Percentiles rank a stretch among this genome's conserved stretches.
Evolutionary conservation across 2,113 vertebrate species (phyloP).

Genomic region (Boulengeromyrus knoepffleri): DNA sequence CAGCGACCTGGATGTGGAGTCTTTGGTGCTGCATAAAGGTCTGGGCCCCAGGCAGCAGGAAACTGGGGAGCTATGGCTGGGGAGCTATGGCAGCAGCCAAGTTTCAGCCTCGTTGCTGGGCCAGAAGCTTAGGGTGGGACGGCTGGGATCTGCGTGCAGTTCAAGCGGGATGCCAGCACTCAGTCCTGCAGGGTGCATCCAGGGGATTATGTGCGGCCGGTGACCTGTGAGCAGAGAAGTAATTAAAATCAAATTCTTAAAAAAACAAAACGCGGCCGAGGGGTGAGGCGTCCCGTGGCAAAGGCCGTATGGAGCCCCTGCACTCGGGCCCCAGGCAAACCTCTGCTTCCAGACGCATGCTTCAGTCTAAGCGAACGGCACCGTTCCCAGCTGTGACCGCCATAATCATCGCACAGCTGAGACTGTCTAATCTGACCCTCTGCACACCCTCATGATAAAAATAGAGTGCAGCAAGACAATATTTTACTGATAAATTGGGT

Average conservation of each 20-base stretch:
- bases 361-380: background rate
- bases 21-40: background rate
- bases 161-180: constrained; percentile 11
- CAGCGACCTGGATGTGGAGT: constrained; percentile 11
- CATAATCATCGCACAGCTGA: constrained; percentile 3
- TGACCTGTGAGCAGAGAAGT: constrained; percentile 21
- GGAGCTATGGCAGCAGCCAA: constrained; percentile 12
- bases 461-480: constrained; percentile 12
- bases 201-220: constrained; percentile 6
- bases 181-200: background rate
- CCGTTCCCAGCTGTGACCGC: background rate
- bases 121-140: constrained; percentile 23
- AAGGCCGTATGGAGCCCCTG: constrained; percentile 15
- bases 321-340: constrained; percentile 21
- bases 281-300: constrained; percentile 3
- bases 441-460: constrained; percentile 15
- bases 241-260: constrained; percentile 38
- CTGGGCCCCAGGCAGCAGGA: constrained; percentile 11
- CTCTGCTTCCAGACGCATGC: background rate
- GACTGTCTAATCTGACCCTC: constrained; percentile 14
- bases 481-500: constrained; percentile 16
- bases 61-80: background rate
- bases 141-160: constrained; percentile 20
- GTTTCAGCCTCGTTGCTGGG: constrained; percentile 10
- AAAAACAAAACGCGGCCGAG: constrained; percentile 13